A percentile compares a stretch with the other conserved stretches of the same genome.
Conservation (phyloP, 2,797 vertebrate species). For the Neosalanx taihuensis region DNA sequence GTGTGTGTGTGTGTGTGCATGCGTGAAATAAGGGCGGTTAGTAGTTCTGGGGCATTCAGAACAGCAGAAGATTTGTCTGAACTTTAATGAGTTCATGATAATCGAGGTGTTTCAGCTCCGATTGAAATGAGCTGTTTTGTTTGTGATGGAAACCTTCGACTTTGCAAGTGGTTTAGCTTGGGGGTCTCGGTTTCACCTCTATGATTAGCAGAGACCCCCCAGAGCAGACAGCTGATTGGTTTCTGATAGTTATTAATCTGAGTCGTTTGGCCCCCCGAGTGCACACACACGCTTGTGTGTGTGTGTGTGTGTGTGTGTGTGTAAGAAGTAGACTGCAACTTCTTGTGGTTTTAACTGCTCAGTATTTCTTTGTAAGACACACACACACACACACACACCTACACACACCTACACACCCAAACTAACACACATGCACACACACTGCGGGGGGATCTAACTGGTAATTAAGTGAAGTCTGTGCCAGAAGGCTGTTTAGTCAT, state of each 20-base stretch:
- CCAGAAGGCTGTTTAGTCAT: constrained; percentile 33
- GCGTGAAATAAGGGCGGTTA: background rate
- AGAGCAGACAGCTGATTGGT: constrained; percentile 29
- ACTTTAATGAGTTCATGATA: constrained; percentile 50
- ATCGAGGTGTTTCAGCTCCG: constrained; percentile 43
- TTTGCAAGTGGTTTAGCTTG: constrained; percentile 49
- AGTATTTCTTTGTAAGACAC: constrained; percentile 2
- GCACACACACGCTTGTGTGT: background rate
- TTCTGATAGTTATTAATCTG: constrained; percentile 47
- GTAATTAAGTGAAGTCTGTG: constrained; percentile 66
- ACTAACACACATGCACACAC: background rate
- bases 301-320: constrained; percentile 5
- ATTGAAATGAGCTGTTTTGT: constrained; percentile 33
- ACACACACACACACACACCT: constrained; percentile 8
- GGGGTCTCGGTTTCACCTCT: constrained; percentile 54
- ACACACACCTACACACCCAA: background rate
- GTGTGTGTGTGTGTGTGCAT: constrained; percentile 12
- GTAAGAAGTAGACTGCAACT: background rate
- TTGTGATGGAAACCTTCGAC: constrained; percentile 46
- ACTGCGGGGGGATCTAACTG: constrained; percentile 40
- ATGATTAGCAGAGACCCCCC: constrained; percentile 45
- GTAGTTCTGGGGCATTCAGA: background rate
- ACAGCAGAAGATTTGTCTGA: background rate
- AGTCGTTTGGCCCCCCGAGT: constrained; percentile 20
- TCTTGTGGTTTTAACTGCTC: background rate